Base-by-base conservation (phyloP, 2,797 vertebrate genomes). In the Sebastes itinus region DNA sequence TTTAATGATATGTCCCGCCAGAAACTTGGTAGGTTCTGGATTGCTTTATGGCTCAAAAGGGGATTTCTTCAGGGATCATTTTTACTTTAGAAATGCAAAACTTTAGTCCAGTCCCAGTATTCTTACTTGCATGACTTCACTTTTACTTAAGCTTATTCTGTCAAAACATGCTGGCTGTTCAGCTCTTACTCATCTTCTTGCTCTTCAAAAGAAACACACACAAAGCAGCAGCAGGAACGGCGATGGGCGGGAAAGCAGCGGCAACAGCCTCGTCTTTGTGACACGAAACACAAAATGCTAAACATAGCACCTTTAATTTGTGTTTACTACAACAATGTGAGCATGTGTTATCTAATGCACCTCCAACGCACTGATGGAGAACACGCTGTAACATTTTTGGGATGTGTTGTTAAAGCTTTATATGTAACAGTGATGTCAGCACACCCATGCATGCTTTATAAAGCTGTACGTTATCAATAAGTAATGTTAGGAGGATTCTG, bases 241-340 rank as follows among this genome's bases (percentile, higher is more conserved):
- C 2, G 65, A 55, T 18, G 60, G 27, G 35, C 4, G 18, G 55
- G 28, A 33, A 56, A 13, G 55, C 55, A 59, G 38, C 7, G 0
- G n/a, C 54, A 35, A 35, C 33, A 54, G 7, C 72, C 58, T 72
- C 30, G 13, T 1, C 46, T 74, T 32, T 63, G 62, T 42, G 59
- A 75, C 23, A 49, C 22, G n/a, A 67, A 60, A 33, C 16, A 42
- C 55, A 56, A 66, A 63, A 69, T 22, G 33, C 73, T 59, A 71
- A 76, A 84, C 69, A 63, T 33, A 60, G 66, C 32, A 13, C 7
- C n/a, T 77, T 62, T 76, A 78, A 59, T 82, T 84, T 82, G 30
- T 62, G 30, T 81, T 84, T 32, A 54, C 76, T 27, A 60, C 22
- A 12, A n/a, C 2, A 1, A 16, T 13, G 63, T 18, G 32, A 42